Conservation (phyloP, 2,113 vertebrate species). For the Epinephelus moara region DNA sequence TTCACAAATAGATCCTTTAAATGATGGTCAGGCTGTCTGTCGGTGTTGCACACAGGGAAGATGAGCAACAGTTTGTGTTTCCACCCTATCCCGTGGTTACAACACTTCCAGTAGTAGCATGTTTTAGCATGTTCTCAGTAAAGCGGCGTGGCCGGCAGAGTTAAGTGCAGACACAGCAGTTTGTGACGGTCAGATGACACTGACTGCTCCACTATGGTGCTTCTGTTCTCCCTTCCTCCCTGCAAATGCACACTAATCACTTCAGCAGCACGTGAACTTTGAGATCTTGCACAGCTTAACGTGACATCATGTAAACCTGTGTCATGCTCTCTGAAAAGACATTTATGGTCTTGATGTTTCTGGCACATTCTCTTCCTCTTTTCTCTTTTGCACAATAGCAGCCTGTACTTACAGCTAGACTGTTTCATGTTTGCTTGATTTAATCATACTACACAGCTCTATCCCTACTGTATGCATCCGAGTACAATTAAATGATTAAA, state of each 20-base stretch:
- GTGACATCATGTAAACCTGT: conserved; percentile 15
- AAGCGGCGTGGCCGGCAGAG: conserved; percentile 20
- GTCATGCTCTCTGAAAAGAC: not conserved
- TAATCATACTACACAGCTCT: not conserved
- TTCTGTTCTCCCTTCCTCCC: conserved; percentile 19
- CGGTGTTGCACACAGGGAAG: not conserved
- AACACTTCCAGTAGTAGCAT: not conserved
- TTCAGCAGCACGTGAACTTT: conserved; percentile 36
- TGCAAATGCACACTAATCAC: conserved; percentile 49
- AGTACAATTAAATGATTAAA: not conserved
- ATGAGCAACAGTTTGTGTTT: not conserved
- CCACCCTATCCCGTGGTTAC: not conserved
- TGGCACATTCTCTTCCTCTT: not conserved
- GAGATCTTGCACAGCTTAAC: not conserved
- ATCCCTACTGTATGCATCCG: not conserved
- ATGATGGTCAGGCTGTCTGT: not conserved
- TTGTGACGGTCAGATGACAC: conserved; percentile 66
- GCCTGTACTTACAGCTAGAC: not conserved
- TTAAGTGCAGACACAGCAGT: conserved; percentile 64
- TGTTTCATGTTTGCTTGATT: conserved; percentile 18
- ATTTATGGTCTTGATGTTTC: not conserved
- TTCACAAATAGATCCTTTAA: not conserved
- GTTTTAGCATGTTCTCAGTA: conserved; percentile 14
- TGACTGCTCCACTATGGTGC: conserved; percentile 15
- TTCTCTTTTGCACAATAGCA: not conserved